phyloP scores from a whole-genome alignment of 2,113 vertebrate genomes.

The Tragelaphus buxtoni region DNA sequence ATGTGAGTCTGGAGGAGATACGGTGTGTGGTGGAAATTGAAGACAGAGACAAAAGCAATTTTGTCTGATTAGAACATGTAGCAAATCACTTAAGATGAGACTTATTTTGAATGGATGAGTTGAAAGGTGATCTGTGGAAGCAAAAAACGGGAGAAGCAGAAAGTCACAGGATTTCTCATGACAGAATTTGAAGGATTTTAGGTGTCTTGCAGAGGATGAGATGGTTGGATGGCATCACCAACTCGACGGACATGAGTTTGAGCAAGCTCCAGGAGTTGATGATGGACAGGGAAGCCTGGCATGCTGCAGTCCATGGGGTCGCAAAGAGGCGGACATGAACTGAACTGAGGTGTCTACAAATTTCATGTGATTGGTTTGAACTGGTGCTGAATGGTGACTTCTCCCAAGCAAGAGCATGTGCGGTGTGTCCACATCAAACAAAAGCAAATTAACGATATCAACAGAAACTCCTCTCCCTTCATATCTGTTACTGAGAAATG shows the following conservation, averaged over 20 bases:
- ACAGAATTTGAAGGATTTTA: background rate
- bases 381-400: background rate
- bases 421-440: background rate
- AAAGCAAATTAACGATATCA: background rate
- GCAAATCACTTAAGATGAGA: background rate
- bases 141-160: background rate
- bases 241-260: background rate
- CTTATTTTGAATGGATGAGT: background rate
- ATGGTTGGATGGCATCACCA: background rate
- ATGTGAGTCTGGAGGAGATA: background rate
- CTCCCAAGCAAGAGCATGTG: background rate
- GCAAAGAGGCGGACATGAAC: background rate
- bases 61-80: background rate
- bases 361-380: background rate
- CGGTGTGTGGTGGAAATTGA: background rate
- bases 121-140: background rate
- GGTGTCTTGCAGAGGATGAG: background rate
- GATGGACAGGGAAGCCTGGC: background rate
- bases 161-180: background rate
- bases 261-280: background rate
- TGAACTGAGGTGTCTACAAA: background rate
- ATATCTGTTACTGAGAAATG: background rate
- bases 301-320: background rate
- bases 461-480: background rate
- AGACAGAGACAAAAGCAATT: background rate